Conservation (phyloP, 2,888 invertebrate genomes). For the Ischnus inquisitorius region DNA sequence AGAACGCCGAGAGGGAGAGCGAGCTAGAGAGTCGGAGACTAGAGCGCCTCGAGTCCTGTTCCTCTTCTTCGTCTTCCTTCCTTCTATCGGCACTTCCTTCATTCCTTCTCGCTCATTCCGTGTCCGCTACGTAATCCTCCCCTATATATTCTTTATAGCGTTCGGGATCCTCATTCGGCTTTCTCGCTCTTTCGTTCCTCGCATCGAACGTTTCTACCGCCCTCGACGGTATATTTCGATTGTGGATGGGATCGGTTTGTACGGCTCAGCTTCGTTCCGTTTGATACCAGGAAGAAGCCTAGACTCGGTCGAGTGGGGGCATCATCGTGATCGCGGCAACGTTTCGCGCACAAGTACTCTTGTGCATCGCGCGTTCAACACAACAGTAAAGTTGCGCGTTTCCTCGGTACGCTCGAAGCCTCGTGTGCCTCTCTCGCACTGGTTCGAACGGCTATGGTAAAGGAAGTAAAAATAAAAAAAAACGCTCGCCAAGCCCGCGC, state of each 20-base stretch:
- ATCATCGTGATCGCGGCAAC: not conserved
- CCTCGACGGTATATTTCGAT: conserved; percentile 29
- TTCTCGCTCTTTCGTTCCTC: conserved; percentile 55
- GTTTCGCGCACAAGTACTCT: conserved; percentile 27
- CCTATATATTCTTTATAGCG: conserved; percentile 30
- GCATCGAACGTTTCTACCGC: conserved; percentile 37
- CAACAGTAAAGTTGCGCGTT: not conserved
- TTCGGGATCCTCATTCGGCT: conserved; percentile 21
- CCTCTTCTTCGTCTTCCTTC: conserved; percentile 51
- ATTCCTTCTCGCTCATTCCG: conserved; percentile 45
- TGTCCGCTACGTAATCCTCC: conserved; percentile 14
- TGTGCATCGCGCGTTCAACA: conserved; percentile 14
- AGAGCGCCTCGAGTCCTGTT: conserved; percentile 70
- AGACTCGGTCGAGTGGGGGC: conserved; percentile 74
- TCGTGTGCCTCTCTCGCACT: conserved; percentile 46
- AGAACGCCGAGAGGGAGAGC: conserved; percentile 60
- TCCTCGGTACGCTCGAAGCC: conserved; percentile 44
- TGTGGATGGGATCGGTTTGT: not conserved
- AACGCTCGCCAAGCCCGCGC: conserved; percentile 34
- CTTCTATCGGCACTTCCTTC: conserved; percentile 41
- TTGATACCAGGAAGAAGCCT: conserved; percentile 74
- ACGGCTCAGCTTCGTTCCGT: conserved; percentile 10
- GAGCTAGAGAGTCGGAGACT: not conserved
- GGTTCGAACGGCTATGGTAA: conserved; percentile 45
- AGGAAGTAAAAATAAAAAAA: conserved; percentile 47